Evolutionary conservation across 2,113 vertebrate genomes (phyloP), one percentile per base, ranked within the genome.

Genomic region (Gadus macrocephalus): DNA sequence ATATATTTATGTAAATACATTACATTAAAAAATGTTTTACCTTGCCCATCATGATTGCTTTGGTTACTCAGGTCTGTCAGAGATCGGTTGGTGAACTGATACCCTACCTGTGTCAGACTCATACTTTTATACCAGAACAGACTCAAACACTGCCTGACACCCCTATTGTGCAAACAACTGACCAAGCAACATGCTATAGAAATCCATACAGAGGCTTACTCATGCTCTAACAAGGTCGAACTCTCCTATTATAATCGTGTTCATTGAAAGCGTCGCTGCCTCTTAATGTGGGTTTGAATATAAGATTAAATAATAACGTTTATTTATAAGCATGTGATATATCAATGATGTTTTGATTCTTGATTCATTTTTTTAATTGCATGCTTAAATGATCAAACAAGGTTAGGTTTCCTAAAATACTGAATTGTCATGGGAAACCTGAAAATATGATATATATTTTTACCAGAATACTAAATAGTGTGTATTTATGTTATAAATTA

Each of bases 131-230:
- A 89, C 83, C 83, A 86, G 85, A 55, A 27, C 38, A 69, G 65
- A 66, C 42, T 83, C 87, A 87, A 89, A 87, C 75, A 78, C 75
- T 25, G 31, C 16, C 38, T 59, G 64, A 38, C 49, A 72, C 56
- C 74, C 14, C 83, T 56, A 82, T 89, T 89, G 86, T 89, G 64
- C 27, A 84, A 83, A 86, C 5, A 28, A 81, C 84, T 89, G 87
- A 89, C 77, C 64, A 77, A 81, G 84, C 87, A 86, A 62, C 56
- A 75, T 25, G 19, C 14, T 27, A 67, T 80, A 72, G 81, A 83
- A 72, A 81, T 85, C 74, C 84, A 83, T 81, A 79, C 67, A 79
- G 38, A 74, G 73, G 79, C 79, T 82, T 73, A 80, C 76, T 20
- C 66, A 68, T 76, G 72, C 69, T 72, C 49, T 58, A 78, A 63